Conservation (phyloP, 37 sponge, comb jelly and placozoan species). For the Mnemiopsis leidyi region DNA sequence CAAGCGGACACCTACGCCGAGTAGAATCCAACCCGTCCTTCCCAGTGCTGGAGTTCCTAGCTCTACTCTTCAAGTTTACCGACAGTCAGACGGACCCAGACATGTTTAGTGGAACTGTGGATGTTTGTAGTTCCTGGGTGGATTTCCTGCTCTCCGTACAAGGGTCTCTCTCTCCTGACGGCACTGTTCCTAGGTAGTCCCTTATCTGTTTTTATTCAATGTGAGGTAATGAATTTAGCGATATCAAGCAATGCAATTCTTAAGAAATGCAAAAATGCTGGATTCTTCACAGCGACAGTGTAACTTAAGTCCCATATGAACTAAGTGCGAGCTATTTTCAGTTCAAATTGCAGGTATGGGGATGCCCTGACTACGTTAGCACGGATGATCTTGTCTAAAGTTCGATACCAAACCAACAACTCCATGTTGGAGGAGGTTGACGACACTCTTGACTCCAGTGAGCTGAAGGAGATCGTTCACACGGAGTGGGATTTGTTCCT, state of each 20-base stretch:
- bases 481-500: conserved; percentile 54
- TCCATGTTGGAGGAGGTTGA: conserved; percentile 30
- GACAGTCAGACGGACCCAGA: conserved; percentile 30
- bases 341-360: conserved; percentile 40
- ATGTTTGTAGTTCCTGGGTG: conserved; percentile 45
- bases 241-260: no score
- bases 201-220: no score
- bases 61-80: conserved; percentile 46
- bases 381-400: not conserved
- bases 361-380: conserved; percentile 1
- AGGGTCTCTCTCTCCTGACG: conserved; percentile 51
- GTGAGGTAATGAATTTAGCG: no score
- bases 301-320: no score
- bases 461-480: not conserved
- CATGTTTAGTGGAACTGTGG: conserved; percentile 38
- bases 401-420: not conserved
- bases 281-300: no score
- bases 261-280: no score
- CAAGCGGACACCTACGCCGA: not conserved
- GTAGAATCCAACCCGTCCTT: conserved; percentile 57
- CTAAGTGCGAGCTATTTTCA: no score
- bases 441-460: not conserved
- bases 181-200: conserved; percentile 47
- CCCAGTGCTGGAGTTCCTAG: conserved; percentile 51
- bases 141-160: conserved; percentile 49